A percentile compares a stretch with the other conserved stretches of the same genome.
Evolutionary conservation across 2,113 vertebrate species (phyloP).

Genomic region (Charina bottae): DNA sequence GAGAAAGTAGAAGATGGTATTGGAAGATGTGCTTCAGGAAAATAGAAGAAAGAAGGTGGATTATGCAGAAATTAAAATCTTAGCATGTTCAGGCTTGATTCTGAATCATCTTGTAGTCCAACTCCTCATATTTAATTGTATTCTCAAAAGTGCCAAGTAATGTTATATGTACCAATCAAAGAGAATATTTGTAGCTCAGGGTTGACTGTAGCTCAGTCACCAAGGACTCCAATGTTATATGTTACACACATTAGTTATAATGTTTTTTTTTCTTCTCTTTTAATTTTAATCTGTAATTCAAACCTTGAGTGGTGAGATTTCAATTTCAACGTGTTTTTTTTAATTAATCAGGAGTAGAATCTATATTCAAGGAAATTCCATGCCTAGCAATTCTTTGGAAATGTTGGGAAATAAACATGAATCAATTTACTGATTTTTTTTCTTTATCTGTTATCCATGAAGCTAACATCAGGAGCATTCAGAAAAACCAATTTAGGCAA

Average conservation of each 20-base stretch:
- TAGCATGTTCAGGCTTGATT: background rate
- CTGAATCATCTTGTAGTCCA: background rate
- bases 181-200: too few species aligned
- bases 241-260: conserved; percentile 37
- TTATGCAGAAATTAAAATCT: background rate
- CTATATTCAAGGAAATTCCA: conserved; percentile 46
- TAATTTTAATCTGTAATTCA: conserved; percentile 50
- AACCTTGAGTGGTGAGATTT: conserved; percentile 3
- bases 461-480: background rate
- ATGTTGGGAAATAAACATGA: conserved; percentile 17
- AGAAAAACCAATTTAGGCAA: background rate
- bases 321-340: background rate
- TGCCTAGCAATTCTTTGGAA: conserved; percentile 53
- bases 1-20: background rate
- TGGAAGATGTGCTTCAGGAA: background rate
- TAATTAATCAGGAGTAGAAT: background rate
- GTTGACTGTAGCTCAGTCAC: too few species aligned
- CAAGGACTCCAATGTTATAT: too few species aligned
- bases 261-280: conserved; percentile 25
- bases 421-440: background rate
- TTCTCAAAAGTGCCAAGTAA: conserved; percentile 43
- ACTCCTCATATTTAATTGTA: background rate
- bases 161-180: too few species aligned
- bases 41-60: background rate
- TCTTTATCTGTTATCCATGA: background rate